A percentile compares a stretch with the other conserved stretches of the same genome.
Conservation (phyloP, 23 tunicate genomes). For the Ciona savignyi region DNA sequence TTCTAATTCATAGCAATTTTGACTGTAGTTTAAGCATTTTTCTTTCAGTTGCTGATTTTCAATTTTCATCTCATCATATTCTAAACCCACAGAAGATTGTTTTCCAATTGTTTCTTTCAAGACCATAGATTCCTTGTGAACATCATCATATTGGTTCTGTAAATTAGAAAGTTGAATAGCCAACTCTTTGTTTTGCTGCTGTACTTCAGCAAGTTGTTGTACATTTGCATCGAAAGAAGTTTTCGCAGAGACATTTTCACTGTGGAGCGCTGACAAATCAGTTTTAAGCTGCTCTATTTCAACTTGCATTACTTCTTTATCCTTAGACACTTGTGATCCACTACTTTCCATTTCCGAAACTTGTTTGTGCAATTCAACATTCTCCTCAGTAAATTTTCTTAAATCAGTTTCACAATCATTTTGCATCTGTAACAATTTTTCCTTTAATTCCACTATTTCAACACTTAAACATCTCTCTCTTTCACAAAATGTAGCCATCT, state of each 20-base stretch:
- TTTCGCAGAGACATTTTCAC: background rate
- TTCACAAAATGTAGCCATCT: background rate
- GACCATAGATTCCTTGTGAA: background rate
- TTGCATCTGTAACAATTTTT: background rate
- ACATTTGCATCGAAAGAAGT: background rate
- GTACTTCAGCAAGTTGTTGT: conserved; percentile 8
- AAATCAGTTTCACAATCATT: background rate
- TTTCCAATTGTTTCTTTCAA: background rate
- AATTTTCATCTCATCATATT: background rate
- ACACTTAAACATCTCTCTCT: background rate
- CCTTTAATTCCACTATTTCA: background rate
- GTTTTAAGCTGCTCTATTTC: background rate
- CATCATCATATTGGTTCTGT: background rate
- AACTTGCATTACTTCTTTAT: background rate
- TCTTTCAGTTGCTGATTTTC: conserved; percentile 9
- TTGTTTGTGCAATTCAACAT: background rate
- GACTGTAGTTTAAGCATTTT: background rate
- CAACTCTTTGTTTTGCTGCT: conserved; percentile 19
- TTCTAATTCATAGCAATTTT: background rate
- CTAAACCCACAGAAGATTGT: too few relatives aligned
- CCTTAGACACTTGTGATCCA: background rate
- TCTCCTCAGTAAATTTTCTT: background rate
- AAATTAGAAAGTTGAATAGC: background rate
- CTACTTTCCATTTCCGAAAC: background rate
- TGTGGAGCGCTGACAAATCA: background rate